These are phyloP conservation scores for Drosophila erecta DNA, from an alignment of 1,140 invertebrate genomes.

Conservation along the genomic window DNA sequence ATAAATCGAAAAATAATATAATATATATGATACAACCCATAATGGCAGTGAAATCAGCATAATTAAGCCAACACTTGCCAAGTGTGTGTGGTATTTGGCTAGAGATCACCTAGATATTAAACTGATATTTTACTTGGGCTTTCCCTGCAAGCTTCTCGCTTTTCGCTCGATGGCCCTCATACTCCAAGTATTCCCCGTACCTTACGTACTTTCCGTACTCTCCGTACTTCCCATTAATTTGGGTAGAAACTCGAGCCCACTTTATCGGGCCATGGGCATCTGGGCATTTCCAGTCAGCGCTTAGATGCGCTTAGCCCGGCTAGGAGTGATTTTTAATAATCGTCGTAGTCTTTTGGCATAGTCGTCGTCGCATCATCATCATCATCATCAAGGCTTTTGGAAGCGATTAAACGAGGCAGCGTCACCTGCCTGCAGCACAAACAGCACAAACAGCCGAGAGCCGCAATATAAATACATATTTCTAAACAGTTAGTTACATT, in stretches of 20 bases:
- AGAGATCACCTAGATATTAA: conserved; percentile 6
- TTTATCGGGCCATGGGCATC: conserved; percentile 67
- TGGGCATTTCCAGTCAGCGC: conserved; percentile 45
- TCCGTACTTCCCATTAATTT: conserved; percentile 33
- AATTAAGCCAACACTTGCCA: neutral
- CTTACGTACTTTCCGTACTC: neutral
- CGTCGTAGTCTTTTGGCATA: conserved; percentile 7
- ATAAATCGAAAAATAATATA: neutral
- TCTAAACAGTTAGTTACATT: conserved; percentile 83
- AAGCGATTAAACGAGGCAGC: conserved; percentile 74
- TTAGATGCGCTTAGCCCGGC: conserved; percentile 77
- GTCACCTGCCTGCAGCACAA: conserved; percentile 47
- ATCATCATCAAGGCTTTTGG: conserved; percentile 48
- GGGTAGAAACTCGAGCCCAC: conserved; percentile 22
- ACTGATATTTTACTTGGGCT: conserved; percentile 3
- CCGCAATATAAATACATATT: conserved; percentile 69
- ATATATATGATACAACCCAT: too few relatives aligned
- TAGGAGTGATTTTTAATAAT: conserved; percentile 77
- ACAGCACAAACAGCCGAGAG: neutral
- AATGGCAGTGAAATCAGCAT: conserved; percentile 5
- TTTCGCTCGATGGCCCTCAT: neutral
- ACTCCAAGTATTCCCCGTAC: neutral
- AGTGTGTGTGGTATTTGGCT: neutral
- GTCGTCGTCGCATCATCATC: conserved; percentile 7
- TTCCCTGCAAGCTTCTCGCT: conserved; percentile 19